Evolutionary conservation across 2,888 invertebrate species (phyloP).

Genomic region (Philereme vetulata): DNA sequence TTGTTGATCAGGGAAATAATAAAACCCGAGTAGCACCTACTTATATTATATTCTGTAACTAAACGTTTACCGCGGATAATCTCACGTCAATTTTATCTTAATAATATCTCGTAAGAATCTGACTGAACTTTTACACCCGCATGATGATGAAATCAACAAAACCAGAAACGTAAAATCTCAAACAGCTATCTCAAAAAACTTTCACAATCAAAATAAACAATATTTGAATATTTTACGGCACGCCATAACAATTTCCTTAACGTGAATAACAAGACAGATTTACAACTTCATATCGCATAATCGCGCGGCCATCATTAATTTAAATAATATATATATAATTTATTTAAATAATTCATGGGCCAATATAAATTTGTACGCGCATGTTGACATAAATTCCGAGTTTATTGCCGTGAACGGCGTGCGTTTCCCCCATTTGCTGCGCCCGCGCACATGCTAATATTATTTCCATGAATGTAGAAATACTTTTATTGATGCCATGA

Average conservation of each 20-base stretch:
- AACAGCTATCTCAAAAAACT: neutral
- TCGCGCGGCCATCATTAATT: slow-evolving; percentile 17
- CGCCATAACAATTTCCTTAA: slow-evolving; percentile 5
- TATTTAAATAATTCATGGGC: slow-evolving; percentile 37
- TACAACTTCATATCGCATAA: slow-evolving; percentile 33
- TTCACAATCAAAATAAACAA: slow-evolving; percentile 4
- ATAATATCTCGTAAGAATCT: too few species aligned
- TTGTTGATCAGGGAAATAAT: too few species aligned
- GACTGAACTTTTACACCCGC: too few species aligned
- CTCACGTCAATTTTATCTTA: too few species aligned
- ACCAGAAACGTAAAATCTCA: too few species aligned
- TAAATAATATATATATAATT: slow-evolving; percentile 20
- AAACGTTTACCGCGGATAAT: too few species aligned
- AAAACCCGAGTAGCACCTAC: too few species aligned
- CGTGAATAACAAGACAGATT: slow-evolving; percentile 35
- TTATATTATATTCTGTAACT: too few species aligned
- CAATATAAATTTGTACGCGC: slow-evolving; percentile 34
- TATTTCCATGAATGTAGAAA: slow-evolving; percentile 9
- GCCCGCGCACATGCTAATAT: slow-evolving; percentile 26
- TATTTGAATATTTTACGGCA: slow-evolving; percentile 11
- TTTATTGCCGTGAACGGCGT: slow-evolving; percentile 14
- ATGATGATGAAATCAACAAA: too few species aligned
- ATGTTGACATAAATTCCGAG: slow-evolving; percentile 30
- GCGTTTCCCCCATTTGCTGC: slow-evolving; percentile 20
- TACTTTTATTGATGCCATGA: neutral